Conservation (phyloP, 2,888 invertebrate species). For the Saturnia japonica region DNA sequence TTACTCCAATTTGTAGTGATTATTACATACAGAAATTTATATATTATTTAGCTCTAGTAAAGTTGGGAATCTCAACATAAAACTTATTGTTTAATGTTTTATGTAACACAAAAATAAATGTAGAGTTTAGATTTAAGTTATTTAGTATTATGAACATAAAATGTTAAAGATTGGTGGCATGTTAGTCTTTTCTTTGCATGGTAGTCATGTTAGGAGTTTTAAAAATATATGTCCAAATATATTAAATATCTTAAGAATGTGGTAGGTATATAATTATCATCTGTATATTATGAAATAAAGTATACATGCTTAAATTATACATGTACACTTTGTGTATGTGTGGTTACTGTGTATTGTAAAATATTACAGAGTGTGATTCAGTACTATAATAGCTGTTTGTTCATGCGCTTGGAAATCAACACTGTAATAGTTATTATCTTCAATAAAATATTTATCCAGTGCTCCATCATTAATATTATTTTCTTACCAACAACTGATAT, state of each 20-base stretch:
- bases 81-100: slow-evolving; percentile 9
- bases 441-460: slow-evolving; percentile 79
- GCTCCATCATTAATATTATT: slow-evolving; percentile 42
- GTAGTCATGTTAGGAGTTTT: slow-evolving; percentile 65
- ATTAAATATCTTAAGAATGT: slow-evolving; percentile 60
- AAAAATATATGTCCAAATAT: slow-evolving; percentile 63
- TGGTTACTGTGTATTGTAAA: slow-evolving; percentile 59
- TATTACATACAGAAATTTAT: neutral
- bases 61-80: slow-evolving; percentile 46
- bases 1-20: neutral
- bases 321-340: slow-evolving; percentile 55
- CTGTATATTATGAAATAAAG: slow-evolving; percentile 70
- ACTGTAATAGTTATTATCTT: slow-evolving; percentile 71
- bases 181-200: slow-evolving; percentile 73
- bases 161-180: slow-evolving; percentile 70
- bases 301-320: slow-evolving; percentile 60
- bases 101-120: slow-evolving; percentile 31
- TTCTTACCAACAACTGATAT: neutral
- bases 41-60: slow-evolving; percentile 6
- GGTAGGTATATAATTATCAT: slow-evolving; percentile 56
- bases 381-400: slow-evolving; percentile 66
- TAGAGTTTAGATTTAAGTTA: slow-evolving; percentile 50
- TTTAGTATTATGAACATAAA: slow-evolving; percentile 67
- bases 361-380: slow-evolving; percentile 64
- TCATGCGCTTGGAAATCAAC: slow-evolving; percentile 71